A percentile compares a stretch with the other conserved stretches of the same genome.
Evolutionary conservation across 2,888 invertebrate species (phyloP).

Genomic region (Gymnoscelis rufifasciata): DNA sequence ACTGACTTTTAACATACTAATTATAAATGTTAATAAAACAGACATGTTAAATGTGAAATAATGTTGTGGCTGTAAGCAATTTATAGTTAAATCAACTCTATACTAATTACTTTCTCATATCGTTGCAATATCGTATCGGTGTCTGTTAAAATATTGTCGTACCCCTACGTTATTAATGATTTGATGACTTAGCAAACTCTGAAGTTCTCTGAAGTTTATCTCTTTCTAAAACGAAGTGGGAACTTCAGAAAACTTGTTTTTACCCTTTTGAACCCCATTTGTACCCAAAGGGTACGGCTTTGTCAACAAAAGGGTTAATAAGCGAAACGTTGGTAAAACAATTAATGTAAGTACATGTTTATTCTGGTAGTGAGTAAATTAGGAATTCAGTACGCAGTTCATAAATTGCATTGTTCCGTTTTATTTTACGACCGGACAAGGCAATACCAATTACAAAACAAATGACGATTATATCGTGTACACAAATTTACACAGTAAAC

Average conservation of each 20-base stretch:
- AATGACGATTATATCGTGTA: not conserved
- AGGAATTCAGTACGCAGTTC: not conserved
- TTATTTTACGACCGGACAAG: not conserved
- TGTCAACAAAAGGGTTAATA: no score
- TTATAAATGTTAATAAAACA: no score
- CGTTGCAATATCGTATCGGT: not conserved
- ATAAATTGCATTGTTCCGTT: conserved; percentile 5
- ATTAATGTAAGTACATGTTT: not conserved
- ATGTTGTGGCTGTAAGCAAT: no score
- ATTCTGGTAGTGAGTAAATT: not conserved
- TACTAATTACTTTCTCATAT: not conserved
- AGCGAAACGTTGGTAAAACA: no score
- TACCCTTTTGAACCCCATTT: not conserved
- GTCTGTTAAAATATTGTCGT: not conserved
- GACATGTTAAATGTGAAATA: no score
- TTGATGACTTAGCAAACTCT: no score
- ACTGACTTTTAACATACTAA: no score
- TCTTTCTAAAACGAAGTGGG: not conserved
- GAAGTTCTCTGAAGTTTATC: not conserved
- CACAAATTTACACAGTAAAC: not conserved
- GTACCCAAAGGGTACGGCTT: no score
- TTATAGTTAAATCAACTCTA: not conserved
- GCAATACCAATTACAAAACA: not conserved
- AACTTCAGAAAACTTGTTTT: not conserved
- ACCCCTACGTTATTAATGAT: not conserved